A percentile compares a stretch with the other conserved stretches of the same genome.
Conservation (phyloP, 2,113 vertebrate species). For the Clupea harengus region DNA sequence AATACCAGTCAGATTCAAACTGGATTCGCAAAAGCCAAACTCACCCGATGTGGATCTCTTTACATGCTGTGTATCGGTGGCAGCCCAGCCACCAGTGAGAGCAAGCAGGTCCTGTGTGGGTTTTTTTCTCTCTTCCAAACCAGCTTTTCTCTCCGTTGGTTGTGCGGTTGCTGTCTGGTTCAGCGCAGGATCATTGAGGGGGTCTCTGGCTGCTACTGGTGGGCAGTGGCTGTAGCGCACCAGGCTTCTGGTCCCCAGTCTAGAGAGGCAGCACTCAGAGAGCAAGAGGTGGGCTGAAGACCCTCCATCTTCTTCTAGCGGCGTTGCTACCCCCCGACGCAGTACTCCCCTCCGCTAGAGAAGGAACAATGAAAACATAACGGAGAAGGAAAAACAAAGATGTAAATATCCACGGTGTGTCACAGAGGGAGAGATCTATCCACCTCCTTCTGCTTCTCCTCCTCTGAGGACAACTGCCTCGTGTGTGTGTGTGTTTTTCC, state of each 20-base stretch:
- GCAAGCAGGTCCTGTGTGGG: background rate
- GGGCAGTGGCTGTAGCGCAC: background rate
- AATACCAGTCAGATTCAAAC: background rate
- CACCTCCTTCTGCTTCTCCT: background rate
- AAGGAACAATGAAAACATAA: slow-evolving; percentile 18
- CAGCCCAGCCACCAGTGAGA: background rate
- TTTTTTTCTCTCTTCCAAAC: background rate
- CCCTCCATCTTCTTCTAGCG: background rate
- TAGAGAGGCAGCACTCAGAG: background rate
- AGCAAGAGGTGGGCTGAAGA: background rate
- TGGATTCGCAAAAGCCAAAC: background rate
- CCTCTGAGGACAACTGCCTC: background rate
- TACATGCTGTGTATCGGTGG: background rate
- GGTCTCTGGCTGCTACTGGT: background rate
- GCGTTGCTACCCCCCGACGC: slow-evolving; percentile 13
- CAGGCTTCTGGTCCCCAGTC: background rate
- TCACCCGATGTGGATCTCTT: background rate
- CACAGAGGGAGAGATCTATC: slow-evolving; percentile 7
- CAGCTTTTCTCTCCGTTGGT: slow-evolving; percentile 12
- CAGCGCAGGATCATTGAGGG: slow-evolving; percentile 22
- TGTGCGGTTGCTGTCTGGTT: background rate
- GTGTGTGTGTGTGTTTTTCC: background rate
- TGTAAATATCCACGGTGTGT: background rate
- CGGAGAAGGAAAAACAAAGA: background rate
- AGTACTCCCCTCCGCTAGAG: background rate